Base-by-base conservation (phyloP, 2,113 vertebrate species). In the Trogon surrucura region DNA sequence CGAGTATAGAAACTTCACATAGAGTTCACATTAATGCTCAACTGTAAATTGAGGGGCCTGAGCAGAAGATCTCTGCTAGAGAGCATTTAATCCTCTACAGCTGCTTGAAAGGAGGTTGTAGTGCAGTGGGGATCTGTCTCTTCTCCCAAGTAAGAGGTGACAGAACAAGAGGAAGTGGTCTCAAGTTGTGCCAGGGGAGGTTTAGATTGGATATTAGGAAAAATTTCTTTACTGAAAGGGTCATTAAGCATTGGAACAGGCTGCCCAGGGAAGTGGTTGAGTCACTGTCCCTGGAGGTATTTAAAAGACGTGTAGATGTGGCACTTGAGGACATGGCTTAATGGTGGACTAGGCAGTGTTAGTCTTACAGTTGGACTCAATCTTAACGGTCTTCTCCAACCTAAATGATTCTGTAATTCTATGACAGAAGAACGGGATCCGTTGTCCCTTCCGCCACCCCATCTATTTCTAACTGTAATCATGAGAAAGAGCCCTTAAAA, bases 1-100 rank as follows among this genome's bases (percentile, higher is more conserved):
- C 30, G 50, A 36, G 10, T 10, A 26, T 13, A 38, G 19, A 51
- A 69, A 27, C 29, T 61, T 41, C 0, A 0, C 1, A 1, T 0
- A 16, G 20, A 16, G 7, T 54, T 80, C 80, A 22, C 11, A 10
- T 50, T 61, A 26, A 36, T 19, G 13, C 14, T 66, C 32, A 47
- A 2, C 9, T 41, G 3, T 27, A 13, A 67, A 51, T 32, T 1
- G 2, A 87, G 26, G 5, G 25, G 19, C 9, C n/a, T 44, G 29
- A 30, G 20, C 5, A 72, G 45, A 34, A 56, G 12, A 34, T 45
- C 8, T 85, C 38, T 89, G 50, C 45, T 69, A 19, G 50, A 53
- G 16, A 45, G 34, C 3, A 13, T n/a, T 74, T 30, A 75, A 26
- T 6, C 38, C 18, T 75, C 26, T 66, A 10, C 10, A 79, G 1